A percentile compares a stretch with the other conserved stretches of the same genome.
Evolutionary conservation across 2,888 invertebrate genomes (phyloP).

Genomic region (Drosophila tripunctata): DNA sequence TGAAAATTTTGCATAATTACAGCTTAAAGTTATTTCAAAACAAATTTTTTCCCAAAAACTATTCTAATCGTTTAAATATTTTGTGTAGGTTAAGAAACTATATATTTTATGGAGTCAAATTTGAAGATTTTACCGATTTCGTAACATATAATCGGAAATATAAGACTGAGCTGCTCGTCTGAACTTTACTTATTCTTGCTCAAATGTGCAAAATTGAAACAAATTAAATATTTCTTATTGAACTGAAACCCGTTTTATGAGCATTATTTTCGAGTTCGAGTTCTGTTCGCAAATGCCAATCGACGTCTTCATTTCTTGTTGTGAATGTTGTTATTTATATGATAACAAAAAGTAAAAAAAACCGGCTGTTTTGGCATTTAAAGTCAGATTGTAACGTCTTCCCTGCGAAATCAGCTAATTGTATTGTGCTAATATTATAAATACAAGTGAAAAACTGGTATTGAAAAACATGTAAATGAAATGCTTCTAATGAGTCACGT

Average conservation of each 20-base stretch:
- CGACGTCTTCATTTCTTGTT: constrained; percentile 35
- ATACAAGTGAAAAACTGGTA: constrained; percentile 14
- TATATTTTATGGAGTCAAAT: too few species aligned
- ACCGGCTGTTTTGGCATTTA: constrained; percentile 73
- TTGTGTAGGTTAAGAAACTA: too few species aligned
- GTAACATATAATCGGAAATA: too few species aligned
- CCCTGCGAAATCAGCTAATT: neutral
- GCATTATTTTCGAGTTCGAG: constrained; percentile 17
- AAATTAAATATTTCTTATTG: neutral
- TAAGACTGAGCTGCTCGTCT: too few species aligned
- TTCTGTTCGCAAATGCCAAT: constrained; percentile 28
- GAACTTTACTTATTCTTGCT: too few species aligned
- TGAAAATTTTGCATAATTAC: too few species aligned
- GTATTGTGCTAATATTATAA: constrained; percentile 51
- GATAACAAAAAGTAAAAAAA: constrained; percentile 46
- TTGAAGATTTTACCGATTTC: too few species aligned
- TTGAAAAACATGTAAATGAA: constrained; percentile 25
- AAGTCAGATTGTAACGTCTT: constrained; percentile 21
- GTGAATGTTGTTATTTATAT: constrained; percentile 15
- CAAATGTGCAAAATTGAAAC: neutral
- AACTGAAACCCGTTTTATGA: constrained; percentile 30
- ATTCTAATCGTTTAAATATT: too few species aligned
- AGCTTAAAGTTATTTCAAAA: too few species aligned
- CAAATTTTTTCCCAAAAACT: too few species aligned
- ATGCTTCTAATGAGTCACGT: constrained; percentile 51